Base-by-base conservation (phyloP, 1,140 invertebrate genomes). In the Portunus trituberculatus region DNA sequence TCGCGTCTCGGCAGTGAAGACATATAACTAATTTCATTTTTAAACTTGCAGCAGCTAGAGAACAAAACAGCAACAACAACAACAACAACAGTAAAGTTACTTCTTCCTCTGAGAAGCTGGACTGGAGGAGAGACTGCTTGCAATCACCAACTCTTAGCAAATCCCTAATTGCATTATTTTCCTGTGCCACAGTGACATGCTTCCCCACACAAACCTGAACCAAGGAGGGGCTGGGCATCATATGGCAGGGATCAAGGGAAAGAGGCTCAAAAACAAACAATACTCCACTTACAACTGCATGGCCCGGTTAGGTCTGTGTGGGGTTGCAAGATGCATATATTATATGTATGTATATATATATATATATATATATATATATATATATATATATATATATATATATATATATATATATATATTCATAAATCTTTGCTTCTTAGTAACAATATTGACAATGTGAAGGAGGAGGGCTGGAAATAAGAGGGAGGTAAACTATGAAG, bases 391-490 rank as follows among this genome's bases (percentile, higher is more conserved):
- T 67, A 89, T 89, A 89, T 67, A 89, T 67, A 89, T 89, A 89
- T 67, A 89, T 89, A 89, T 67, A 89, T 89, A 89, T 89, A 89
- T 89, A 89, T 67, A 89, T 67, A 89, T 67, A 87, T 87, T 16
- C 39, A 87, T 87, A 87, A 14, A 87, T 31, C 16, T 39, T 87
- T 88, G 82, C 87, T 52, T 94, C 87, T 94, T 94, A 94, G 93
- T 94, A 94, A 94, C 93, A 94, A 94, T 94, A 94, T 94, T 52
- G 90, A 92, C 90, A 86, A 95, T 90, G 90, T 87, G 90, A 95
- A 95, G 87, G 67, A 59, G 12, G 16, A 76, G 20, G 67, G 67
- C 1, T 76, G 67, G 16, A 76, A 76, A 76, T n/a, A 0, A 76
- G 12, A n/a, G 67, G 67, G n/a, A 76, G 67, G 67, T n/a, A n/a